Evolutionary conservation across 2,797 vertebrate species (phyloP).

Genomic region (Catharus ustulatus): DNA sequence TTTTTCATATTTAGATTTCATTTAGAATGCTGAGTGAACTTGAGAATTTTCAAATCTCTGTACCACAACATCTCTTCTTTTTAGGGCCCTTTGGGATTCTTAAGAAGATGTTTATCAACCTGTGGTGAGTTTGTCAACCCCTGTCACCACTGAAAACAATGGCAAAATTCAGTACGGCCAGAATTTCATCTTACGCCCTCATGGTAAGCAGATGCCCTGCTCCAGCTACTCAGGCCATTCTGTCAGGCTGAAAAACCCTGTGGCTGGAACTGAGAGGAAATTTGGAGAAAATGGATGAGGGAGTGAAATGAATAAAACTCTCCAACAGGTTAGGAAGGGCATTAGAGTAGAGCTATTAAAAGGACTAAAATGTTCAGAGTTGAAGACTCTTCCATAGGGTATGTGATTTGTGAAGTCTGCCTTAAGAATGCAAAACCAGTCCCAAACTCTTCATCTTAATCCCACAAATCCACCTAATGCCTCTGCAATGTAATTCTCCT

Average conservation of each 20-base stretch:
- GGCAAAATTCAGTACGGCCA: neutral
- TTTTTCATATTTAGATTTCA: neutral
- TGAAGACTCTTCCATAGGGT: neutral
- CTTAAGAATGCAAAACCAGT: slow-evolving; percentile 20
- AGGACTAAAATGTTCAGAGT: neutral
- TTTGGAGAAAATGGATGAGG: neutral
- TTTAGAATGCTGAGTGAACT: neutral
- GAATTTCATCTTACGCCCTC: neutral
- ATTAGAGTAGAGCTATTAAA: neutral
- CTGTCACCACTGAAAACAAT: neutral
- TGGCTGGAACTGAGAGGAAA: neutral
- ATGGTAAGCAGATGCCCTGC: neutral
- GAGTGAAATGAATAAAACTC: neutral
- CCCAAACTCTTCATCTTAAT: neutral
- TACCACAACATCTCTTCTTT: neutral
- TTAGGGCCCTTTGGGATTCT: neutral
- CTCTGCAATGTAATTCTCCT: slow-evolving; percentile 19
- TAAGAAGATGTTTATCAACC: neutral
- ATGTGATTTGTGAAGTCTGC: neutral
- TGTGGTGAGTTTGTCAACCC: neutral
- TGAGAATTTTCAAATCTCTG: neutral
- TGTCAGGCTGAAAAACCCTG: neutral
- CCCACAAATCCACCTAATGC: slow-evolving; percentile 4
- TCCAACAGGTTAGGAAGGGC: neutral
- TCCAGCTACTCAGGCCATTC: neutral